These are phyloP conservation scores for Myripristis murdjan DNA, from an alignment of 2,797 vertebrate genomes.

Conservation along the genomic window DNA sequence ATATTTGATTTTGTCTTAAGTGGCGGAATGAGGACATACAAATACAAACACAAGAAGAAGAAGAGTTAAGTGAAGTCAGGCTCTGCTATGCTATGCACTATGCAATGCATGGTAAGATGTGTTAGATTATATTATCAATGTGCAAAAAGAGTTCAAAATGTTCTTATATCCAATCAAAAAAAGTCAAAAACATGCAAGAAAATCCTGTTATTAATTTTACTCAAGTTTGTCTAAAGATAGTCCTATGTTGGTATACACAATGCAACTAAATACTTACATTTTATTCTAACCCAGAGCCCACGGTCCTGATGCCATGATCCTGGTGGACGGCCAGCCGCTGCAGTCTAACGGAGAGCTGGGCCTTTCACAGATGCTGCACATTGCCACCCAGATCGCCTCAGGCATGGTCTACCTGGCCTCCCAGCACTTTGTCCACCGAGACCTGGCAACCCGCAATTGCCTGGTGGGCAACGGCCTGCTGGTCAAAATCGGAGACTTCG, in stretches of 20 bases:
- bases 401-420: constrained; percentile 98
- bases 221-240: no score
- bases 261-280: constrained; percentile 1
- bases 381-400: constrained; percentile 96
- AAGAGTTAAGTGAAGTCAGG: no score
- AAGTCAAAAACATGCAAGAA: no score
- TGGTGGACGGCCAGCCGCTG: constrained; percentile 96
- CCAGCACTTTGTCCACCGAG: constrained; percentile 98
- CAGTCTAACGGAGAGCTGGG: constrained; percentile 96
- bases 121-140: no score
- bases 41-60: no score
- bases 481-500: constrained; percentile 99
- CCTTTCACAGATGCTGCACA: constrained; percentile 98
- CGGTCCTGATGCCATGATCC: constrained; percentile 96
- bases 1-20: no score
- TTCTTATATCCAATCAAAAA: no score
- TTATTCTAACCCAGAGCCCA: constrained; percentile 89
- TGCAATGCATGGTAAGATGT: no score
- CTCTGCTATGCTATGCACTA: no score
- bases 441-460: constrained; percentile 98
- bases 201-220: no score
- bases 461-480: constrained; percentile 96
- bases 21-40: no score
- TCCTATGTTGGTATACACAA: neutral
- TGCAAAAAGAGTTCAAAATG: no score